Evolutionary conservation across 2,888 invertebrate genomes (phyloP), one percentile per base, ranked within the genome.

Genomic region (Heliconius aoede): DNA sequence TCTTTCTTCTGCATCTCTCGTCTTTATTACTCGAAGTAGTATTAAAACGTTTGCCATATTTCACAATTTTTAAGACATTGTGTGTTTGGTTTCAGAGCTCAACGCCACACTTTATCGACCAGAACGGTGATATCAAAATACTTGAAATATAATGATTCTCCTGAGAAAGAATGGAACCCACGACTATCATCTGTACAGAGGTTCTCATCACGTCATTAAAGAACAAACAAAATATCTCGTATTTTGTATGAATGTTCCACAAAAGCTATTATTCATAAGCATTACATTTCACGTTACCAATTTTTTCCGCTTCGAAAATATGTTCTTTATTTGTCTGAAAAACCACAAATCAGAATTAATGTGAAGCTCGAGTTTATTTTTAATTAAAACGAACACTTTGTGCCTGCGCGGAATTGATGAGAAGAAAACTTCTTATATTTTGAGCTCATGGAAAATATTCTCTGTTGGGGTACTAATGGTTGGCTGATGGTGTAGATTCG

Each of bases 361-460:
- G 40, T 72, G 72, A 21, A 60, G 36, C 72, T 40, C 40, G 61
- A 60, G 72, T 61, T 72, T 72, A 72, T 72, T 72, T 72, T 72
- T 72, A 72, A 72, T 72, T 72, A 72, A 72, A 72, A 72, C 72
- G 40, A 36, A 60, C 60, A 60, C 61, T 72, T 72, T 72, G 72
- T 72, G 26, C 55, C 40, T 24, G 24, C 18, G 24, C 28, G 21
- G 36, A 72, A 72, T 61, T 36, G 72, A 61, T 40, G 60, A 40
- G 21, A 61, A 60, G 72, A 40, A 72, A 40, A 40, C 61, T 40
- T 72, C 72, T 61, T 72, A 60, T 36, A 21, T 18, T 7, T 36
- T 9, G 24, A 36, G 21, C 11, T 26, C 36, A 46, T 46, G 46
- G 36, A 32, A 28, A 60, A 28, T 32, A 5, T 72, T 65, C 36